Percentiles rank a stretch among this genome's conserved stretches.
These are phyloP conservation scores for Pogonomyrmex barbatus DNA, from an alignment of 1,140 invertebrate genomes.

Conservation along the genomic window DNA sequence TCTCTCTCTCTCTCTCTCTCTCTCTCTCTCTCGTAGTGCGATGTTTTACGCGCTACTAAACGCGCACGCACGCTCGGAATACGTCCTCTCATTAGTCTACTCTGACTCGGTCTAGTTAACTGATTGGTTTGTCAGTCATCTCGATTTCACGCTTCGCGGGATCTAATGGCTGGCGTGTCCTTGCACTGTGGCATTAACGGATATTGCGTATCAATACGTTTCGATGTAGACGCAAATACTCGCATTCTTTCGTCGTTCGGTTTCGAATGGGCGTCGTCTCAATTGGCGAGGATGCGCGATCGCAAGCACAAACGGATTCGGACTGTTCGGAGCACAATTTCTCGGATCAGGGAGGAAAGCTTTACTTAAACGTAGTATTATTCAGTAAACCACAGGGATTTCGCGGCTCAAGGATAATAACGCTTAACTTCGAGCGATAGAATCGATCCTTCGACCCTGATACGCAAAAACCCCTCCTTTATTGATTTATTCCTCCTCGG, in stretches of 20 bases:
- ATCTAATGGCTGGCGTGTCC: constrained; percentile 64
- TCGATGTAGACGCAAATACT: constrained; percentile 3
- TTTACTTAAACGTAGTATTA: constrained; percentile 54
- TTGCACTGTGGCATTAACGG: constrained; percentile 65
- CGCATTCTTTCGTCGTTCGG: constrained; percentile 8
- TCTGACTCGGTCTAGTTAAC: constrained; percentile 81
- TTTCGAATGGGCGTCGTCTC: background rate
- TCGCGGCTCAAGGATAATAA: constrained; percentile 51
- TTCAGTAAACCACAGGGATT: constrained; percentile 55
- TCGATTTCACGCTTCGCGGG: constrained; percentile 83
- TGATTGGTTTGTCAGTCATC: constrained; percentile 84
- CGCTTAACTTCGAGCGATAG: constrained; percentile 56
- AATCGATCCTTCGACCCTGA: constrained; percentile 52
- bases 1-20: background rate
- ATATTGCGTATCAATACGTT: constrained; percentile 56
- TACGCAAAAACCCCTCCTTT: background rate
- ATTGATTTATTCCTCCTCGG: constrained; percentile 23
- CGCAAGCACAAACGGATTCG: background rate
- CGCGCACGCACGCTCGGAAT: constrained; percentile 70
- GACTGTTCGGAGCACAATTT: constrained; percentile 5
- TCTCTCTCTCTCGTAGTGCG: constrained; percentile 32
- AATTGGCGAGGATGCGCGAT: constrained; percentile 16
- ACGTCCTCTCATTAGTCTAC: constrained; percentile 80
- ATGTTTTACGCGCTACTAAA: constrained; percentile 58
- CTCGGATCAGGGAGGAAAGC: constrained; percentile 24